Evolutionary conservation across 1,140 invertebrate genomes (phyloP).

Genomic region (Myzus persicae): DNA sequence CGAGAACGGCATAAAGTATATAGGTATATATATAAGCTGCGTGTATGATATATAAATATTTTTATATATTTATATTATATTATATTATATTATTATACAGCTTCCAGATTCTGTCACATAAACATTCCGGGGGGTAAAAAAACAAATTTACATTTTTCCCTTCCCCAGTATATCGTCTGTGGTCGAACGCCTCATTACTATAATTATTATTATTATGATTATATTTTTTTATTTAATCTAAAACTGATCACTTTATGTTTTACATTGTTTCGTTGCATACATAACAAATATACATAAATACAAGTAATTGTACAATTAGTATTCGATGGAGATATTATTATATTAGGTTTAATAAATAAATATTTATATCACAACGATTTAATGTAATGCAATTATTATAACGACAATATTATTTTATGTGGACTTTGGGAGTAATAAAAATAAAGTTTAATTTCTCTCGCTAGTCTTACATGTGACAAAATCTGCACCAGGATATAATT

Average conservation of each 20-base stretch:
- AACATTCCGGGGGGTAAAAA: background rate
- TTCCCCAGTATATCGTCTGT: background rate
- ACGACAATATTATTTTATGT: background rate
- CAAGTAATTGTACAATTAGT: background rate
- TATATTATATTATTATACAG: no score
- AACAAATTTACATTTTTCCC: background rate
- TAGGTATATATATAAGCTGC: no score
- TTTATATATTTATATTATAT: background rate
- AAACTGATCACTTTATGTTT: background rate
- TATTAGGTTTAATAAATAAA: no score
- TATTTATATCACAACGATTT: background rate
- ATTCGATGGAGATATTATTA: background rate
- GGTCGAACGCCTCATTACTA: no score
- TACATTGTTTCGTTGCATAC: background rate
- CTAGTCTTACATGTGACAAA: no score
- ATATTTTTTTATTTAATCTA: conserved; percentile 5
- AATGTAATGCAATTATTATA: background rate
- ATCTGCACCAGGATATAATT: background rate
- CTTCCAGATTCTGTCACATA: conserved; percentile 31
- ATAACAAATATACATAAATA: background rate
- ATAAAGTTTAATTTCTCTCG: background rate
- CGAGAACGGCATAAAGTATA: no score
- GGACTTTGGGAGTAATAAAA: background rate
- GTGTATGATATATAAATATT: background rate
- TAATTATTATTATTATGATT: no score